Percentiles rank a stretch among this genome's conserved stretches.
Evolutionary conservation across 2,888 invertebrate genomes (phyloP).

Genomic region (Osmoderma eremita): DNA sequence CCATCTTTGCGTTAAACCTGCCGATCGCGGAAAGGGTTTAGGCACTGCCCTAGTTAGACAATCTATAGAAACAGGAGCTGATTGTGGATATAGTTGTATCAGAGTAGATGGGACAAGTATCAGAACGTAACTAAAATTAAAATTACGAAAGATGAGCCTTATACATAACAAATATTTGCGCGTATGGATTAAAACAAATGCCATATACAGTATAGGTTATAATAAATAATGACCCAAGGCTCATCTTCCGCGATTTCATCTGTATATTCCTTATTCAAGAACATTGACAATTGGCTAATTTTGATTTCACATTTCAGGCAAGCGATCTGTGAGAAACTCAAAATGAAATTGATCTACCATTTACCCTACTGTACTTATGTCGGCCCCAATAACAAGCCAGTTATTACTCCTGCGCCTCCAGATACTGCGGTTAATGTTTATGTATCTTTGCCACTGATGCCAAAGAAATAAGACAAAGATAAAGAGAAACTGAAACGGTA

Average conservation of each 20-base stretch:
- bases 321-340: constrained; percentile 65
- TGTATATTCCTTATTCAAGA: constrained; percentile 42
- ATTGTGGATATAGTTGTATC: constrained; percentile 64
- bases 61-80: constrained; percentile 62
- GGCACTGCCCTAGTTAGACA: constrained; percentile 62
- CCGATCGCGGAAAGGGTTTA: constrained; percentile 66
- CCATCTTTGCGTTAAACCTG: constrained; percentile 64
- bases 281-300: neutral
- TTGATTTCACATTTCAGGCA: constrained; percentile 58
- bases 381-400: constrained; percentile 63
- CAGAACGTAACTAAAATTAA: no score
- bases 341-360: constrained; percentile 65
- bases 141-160: no score
- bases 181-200: no score
- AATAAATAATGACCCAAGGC: no score
- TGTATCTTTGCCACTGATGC: constrained; percentile 54
- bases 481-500: neutral
- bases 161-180: no score
- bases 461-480: constrained; percentile 17
- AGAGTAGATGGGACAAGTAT: constrained; percentile 65
- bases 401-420: constrained; percentile 67
- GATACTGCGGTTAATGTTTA: constrained; percentile 65
- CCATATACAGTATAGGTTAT: no score
- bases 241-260: no score
- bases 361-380: constrained; percentile 67